phyloP scores from a whole-genome alignment of 2,888 invertebrate species.

The Congeria kusceri region DNA sequence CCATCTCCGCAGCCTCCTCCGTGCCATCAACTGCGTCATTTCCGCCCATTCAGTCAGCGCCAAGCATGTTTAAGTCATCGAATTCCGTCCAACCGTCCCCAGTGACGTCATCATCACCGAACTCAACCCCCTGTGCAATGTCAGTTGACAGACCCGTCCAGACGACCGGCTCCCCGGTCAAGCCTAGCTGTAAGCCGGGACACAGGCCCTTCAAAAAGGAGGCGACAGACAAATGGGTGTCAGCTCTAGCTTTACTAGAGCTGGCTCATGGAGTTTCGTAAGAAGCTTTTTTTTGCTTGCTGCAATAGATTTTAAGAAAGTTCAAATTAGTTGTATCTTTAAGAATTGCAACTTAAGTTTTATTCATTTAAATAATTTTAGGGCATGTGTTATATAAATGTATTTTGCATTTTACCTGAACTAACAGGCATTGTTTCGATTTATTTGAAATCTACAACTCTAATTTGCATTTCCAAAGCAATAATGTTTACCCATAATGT shows the following conservation, averaged over 20 bases:
- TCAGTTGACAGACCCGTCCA: slow-evolving; percentile 15
- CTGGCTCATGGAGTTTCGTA: slow-evolving; percentile 76
- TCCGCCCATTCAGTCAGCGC: slow-evolving; percentile 5
- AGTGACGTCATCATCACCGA: slow-evolving; percentile 6
- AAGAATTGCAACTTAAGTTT: too few species aligned
- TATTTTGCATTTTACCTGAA: too few species aligned
- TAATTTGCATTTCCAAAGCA: too few species aligned
- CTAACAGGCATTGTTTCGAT: too few species aligned
- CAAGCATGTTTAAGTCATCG: slow-evolving; percentile 18
- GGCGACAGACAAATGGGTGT: slow-evolving; percentile 79
- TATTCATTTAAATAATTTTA: too few species aligned
- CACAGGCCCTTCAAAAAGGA: slow-evolving; percentile 67
- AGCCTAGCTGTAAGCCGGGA: slow-evolving; percentile 1
- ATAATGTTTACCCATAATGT: too few species aligned
- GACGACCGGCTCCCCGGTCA: neutral
- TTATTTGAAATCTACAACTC: too few species aligned
- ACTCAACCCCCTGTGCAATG: slow-evolving; percentile 29
- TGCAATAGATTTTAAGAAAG: neutral
- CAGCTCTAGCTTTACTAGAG: slow-evolving; percentile 81
- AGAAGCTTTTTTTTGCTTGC: neutral
- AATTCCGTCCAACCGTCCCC: slow-evolving; percentile 2
- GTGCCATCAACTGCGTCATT: slow-evolving; percentile 15
- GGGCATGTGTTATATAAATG: too few species aligned
- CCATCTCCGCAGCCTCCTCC: neutral
- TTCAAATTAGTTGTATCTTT: too few species aligned